Base-by-base conservation (phyloP, 92 coral and sea anemone species). In the Parazoanthus swiftii region DNA sequence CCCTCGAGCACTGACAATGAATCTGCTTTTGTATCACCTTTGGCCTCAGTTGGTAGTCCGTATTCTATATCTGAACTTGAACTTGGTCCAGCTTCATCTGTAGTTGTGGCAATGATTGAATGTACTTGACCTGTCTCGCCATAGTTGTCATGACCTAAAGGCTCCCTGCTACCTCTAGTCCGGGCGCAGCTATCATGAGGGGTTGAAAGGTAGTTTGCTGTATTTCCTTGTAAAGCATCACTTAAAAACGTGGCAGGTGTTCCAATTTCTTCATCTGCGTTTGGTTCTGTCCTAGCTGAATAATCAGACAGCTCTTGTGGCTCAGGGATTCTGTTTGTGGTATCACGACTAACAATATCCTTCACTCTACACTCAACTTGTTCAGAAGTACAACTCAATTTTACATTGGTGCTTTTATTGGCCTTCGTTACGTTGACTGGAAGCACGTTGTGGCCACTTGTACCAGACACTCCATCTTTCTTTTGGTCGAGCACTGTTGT, bases 81-180 rank as follows among this genome's bases (percentile, higher is more conserved):
- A 56, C 37, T 67, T 29, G 70, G 44, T 14, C 15, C 71, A 8
- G 43, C 36, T 54, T 56, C 71, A 26, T 5, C n/a, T 33, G 72
- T 54, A 54, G 16, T 1, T 58, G 85, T 54, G 71, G 72, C 70
- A 4, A 20, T 58, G 42, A 18, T 20, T 26, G 87, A 21, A 15
- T 14, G 79, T 46, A 33, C 14, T 9, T 68, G 65, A 48, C 14
- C 46, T 16, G 5, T 46, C 44, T 18, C 79, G 71, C 37, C 43
- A 5, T 51, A 16, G 15, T 26, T 74, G 1, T 70, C 78, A 71
- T 70, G 54, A 8, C 21, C 20, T 8, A 71, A 26, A 70, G 79
- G 42, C 67, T 68, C 25, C 42, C 63, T 84, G 37, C 87, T 71
- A 15, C 87, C 87, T 72, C 87, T 46, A 84, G 87, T 84, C 39